Evolutionary conservation across 2,888 invertebrate species (phyloP), one percentile per base, ranked within the genome.

Genomic region (Spisula solida): DNA sequence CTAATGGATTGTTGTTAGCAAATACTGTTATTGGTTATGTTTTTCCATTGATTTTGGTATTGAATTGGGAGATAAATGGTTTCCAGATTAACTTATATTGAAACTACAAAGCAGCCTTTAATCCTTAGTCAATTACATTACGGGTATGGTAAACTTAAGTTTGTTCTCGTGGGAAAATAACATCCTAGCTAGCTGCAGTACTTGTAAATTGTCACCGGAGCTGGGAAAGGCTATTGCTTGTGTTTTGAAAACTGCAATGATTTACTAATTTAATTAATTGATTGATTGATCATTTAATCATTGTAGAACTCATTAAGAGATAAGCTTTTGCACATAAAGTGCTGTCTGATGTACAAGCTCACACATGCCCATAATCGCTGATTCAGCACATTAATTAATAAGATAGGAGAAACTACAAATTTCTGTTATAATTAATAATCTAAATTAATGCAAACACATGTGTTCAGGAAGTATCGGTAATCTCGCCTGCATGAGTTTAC

Each of bases 81-180:
- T 66, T 66, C 25, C 60, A 5, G 25, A 66, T 66, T 25, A 8
- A 66, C n/a, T 66, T 25, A 6, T 10, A 66, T 66, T 66, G 25
- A 25, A 66, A 25, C 5, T 66, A 66, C 60, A 25, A 25, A 10
- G 25, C 25, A 25, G 10, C 25, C 60, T 66, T n/a, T 25, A 66
- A 25, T 66, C 25, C 25, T 25, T 25, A 66, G 60, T 25, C 60
- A 66, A 25, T 25, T n/a, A 66, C 25, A 66, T 66, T 25, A 66
- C 20, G 25, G 25, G n/a, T 25, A 66, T 66, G n/a, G 60, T n/a
- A 25, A 25, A n/a, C 1, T 60, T 60, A 25, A 66, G 60, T 10
- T n/a, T 66, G 60, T 66, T 66, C 60, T 5, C 60, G 5, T n/a
- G 60, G 60, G 60, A 66, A 66, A 66, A 66, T 66, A 25, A 66